Evolutionary conservation across 2,888 invertebrate genomes (phyloP).

Genomic region (Ernsta delagoae): DNA sequence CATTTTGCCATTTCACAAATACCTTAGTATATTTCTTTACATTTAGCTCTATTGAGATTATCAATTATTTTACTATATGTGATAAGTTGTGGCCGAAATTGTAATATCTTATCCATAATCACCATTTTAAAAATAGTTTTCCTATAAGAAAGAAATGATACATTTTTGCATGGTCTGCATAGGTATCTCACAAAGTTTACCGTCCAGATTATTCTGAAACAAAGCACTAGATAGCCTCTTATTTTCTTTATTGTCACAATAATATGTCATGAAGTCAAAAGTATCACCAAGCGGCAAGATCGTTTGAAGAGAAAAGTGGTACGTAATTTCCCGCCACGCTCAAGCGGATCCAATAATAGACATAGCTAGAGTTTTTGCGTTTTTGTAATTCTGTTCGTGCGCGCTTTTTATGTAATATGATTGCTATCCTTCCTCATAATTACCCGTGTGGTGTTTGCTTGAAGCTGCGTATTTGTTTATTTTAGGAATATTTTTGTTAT

Average conservation of each 20-base stretch:
- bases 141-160: no score
- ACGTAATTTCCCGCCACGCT: constrained; percentile 41
- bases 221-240: neutral
- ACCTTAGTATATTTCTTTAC: no score
- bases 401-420: constrained; percentile 32
- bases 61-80: no score
- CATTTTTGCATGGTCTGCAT: no score
- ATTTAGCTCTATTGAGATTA: no score
- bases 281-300: constrained; percentile 24
- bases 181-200: neutral
- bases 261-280: constrained; percentile 13
- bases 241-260: neutral
- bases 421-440: constrained; percentile 25
- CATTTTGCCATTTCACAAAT: no score
- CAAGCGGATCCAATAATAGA: constrained; percentile 35
- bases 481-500: neutral
- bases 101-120: no score
- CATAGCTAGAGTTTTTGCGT: constrained; percentile 31
- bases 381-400: constrained; percentile 31
- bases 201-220: no score
- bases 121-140: no score
- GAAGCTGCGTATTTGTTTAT: neutral
- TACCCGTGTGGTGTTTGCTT: constrained; percentile 12
- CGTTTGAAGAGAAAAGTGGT: constrained; percentile 35
- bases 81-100: no score